Evolutionary conservation across 2,888 invertebrate genomes (phyloP), one percentile per base, ranked within the genome.

Genomic region (Amphimallon solstitiale): DNA sequence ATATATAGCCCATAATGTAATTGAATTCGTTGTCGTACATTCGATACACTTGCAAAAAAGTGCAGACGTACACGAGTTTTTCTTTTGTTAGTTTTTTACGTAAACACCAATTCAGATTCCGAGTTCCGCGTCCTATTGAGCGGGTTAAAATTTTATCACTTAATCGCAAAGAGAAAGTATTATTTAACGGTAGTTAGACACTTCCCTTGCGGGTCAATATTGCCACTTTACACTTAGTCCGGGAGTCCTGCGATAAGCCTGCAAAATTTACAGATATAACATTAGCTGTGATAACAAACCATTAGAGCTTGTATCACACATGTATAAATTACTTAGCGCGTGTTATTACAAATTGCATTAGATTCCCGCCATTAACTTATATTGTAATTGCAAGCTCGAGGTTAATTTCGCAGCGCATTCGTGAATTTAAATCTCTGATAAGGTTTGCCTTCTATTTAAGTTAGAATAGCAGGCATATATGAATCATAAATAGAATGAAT

Each of bases 261-360:
- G 52, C 65, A 65, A 65, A 60, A 61, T 65, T 65, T 65, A 60
- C 65, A 34, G 49, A 65, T 61, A 51, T 52, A 52, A 65, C 65
- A 52, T 61, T 65, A 61, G 29, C 65, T 29, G 51, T 61, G 65
- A 65, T 65, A 65, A 61, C 60, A 38, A 43, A 61, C 51, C 45
- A 49, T 61, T 61, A 61, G 15, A 46, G 21, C 45, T 45, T 23
- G 19, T 38, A 56, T 56, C 49, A 60, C 37, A 56, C 35, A 45
- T 54, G 46, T 64, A 48, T 37, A 46, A 56, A 63, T 63, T 63
- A 63, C 52, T 63, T 63, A 63, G 43, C 52, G 34, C 63, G 17
- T 52, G 51, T 34, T 51, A 51, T 34, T 51, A 51, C 51, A 51
- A 35, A 35, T 51, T 51, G 10, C 51, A 35, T 51, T 29, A 19